Percentiles rank a stretch among this genome's conserved stretches.
Conservation (phyloP, 2,888 invertebrate genomes). For the Meandrusa payeni region DNA sequence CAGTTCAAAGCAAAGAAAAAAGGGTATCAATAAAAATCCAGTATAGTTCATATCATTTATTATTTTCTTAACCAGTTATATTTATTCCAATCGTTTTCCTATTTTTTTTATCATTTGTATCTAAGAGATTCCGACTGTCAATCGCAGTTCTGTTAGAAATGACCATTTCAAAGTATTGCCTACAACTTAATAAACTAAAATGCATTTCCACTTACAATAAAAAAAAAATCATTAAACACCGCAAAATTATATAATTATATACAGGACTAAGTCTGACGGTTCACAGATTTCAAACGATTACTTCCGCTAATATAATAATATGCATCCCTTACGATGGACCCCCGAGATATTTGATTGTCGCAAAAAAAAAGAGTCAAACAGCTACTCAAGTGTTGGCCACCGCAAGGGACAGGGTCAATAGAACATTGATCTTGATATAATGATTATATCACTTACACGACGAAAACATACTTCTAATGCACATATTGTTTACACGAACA, state of each 20-base stretch:
- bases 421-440: slow-evolving; percentile 69
- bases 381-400: slow-evolving; percentile 28
- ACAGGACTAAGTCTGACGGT: slow-evolving; percentile 73
- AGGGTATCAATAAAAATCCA: slow-evolving; percentile 33
- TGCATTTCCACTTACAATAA: slow-evolving; percentile 73
- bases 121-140: slow-evolving; percentile 76
- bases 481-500: slow-evolving; percentile 36
- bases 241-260: slow-evolving; percentile 76
- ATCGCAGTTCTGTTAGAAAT: slow-evolving; percentile 71
- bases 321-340: slow-evolving; percentile 60
- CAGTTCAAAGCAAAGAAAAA: not conserved
- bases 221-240: slow-evolving; percentile 69
- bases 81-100: slow-evolving; percentile 77
- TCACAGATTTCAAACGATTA: slow-evolving; percentile 67
- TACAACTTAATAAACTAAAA: slow-evolving; percentile 80
- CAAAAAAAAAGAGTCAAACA: slow-evolving; percentile 14
- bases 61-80: slow-evolving; percentile 80
- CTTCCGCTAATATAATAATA: slow-evolving; percentile 53
- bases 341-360: slow-evolving; percentile 29
- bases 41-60: slow-evolving; percentile 75
- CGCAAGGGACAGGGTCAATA: slow-evolving; percentile 54
- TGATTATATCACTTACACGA: slow-evolving; percentile 71
- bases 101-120: slow-evolving; percentile 76
- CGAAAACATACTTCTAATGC: slow-evolving; percentile 52
- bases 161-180: slow-evolving; percentile 77